Conservation (phyloP, 92 coral and sea anemone species). For the Virgularia gustaviana region DNA sequence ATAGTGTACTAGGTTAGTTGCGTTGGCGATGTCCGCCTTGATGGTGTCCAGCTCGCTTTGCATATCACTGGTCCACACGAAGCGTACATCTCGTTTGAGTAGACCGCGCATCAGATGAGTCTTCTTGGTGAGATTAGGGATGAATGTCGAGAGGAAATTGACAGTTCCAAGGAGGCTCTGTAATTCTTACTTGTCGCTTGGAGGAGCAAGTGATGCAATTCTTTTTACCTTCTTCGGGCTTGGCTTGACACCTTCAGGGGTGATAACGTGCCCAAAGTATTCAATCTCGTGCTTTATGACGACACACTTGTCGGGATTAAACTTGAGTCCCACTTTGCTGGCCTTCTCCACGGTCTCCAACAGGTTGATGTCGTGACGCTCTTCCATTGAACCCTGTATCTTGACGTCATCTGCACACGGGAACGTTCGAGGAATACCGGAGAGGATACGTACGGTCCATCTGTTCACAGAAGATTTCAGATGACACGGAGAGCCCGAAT, state of each 20-base stretch:
- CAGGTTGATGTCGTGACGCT: constrained; percentile 65
- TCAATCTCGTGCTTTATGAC: constrained; percentile 46
- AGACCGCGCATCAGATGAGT: constrained; percentile 57
- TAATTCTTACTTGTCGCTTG: constrained; percentile 19
- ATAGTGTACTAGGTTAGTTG: constrained; percentile 43
- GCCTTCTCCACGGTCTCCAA: constrained; percentile 59
- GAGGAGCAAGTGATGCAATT: neutral
- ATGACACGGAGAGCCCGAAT: constrained; percentile 56
- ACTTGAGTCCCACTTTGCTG: constrained; percentile 59
- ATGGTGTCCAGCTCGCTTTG: constrained; percentile 60
- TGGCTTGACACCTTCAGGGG: constrained; percentile 45
- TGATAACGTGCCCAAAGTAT: constrained; percentile 35
- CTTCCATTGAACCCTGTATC: constrained; percentile 60
- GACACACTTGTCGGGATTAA: constrained; percentile 58
- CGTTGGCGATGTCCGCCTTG: constrained; percentile 56
- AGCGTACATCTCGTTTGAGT: constrained; percentile 58
- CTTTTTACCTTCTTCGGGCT: constrained; percentile 22
- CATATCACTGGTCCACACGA: constrained; percentile 62
- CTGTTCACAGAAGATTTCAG: constrained; percentile 68
- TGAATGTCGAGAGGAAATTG: constrained; percentile 34
- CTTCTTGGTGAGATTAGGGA: constrained; percentile 35
- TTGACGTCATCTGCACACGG: constrained; percentile 66
- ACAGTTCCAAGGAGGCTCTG: constrained; percentile 22
- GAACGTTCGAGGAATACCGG: constrained; percentile 52
- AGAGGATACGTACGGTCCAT: constrained; percentile 55